Evolutionary conservation across 2,113 vertebrate genomes (phyloP).

Genomic region (Piprites chloris): DNA sequence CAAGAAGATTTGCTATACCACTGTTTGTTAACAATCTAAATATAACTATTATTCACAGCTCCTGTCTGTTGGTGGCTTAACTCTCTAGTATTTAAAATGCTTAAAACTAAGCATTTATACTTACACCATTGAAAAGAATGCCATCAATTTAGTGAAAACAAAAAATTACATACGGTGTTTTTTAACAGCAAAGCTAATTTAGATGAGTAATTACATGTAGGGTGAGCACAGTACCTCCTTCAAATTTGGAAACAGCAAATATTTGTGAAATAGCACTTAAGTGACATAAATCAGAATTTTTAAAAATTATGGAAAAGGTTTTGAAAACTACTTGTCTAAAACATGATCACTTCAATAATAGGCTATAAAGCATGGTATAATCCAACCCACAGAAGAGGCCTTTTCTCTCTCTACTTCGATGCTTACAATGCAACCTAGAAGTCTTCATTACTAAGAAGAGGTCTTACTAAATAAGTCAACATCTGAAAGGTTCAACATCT

Average conservation of each 20-base stretch:
- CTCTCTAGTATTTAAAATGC: not conserved
- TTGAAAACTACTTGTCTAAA: not conserved
- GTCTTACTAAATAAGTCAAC: not conserved
- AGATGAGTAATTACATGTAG: not conserved
- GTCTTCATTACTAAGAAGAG: not conserved
- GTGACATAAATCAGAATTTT: not conserved
- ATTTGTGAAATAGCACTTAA: not conserved
- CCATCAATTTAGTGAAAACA: not conserved
- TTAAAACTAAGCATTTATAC: not conserved
- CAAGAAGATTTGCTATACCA: not conserved
- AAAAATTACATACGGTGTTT: not conserved
- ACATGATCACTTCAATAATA: not conserved
- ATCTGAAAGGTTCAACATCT: not conserved
- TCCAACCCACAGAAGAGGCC: rapidly evolving
- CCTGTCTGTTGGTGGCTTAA: not conserved
- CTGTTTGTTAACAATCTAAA: not conserved
- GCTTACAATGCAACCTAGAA: not conserved
- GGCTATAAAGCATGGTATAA: not conserved
- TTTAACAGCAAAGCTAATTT: not conserved
- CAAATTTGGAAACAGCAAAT: not conserved
- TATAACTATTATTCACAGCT: not conserved
- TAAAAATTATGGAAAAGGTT: not conserved
- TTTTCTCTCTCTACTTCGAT: not conserved
- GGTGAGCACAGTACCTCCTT: not conserved
- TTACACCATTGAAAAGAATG: not conserved